Conservation (phyloP, 1,140 invertebrate species). For the Drosophila nannoptera region DNA sequence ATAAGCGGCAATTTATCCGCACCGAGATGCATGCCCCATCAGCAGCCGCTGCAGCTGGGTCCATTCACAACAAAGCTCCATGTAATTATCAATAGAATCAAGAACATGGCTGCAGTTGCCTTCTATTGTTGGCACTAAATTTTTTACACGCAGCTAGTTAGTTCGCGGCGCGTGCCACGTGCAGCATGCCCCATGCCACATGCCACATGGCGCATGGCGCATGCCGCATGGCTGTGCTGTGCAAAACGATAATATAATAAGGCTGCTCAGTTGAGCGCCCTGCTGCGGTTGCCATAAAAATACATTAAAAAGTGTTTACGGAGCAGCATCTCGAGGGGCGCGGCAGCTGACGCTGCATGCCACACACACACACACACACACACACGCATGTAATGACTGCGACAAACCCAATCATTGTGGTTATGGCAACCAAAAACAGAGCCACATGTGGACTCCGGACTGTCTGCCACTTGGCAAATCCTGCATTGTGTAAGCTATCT, state of each 20-base stretch:
- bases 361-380: background rate
- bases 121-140: constrained; percentile 15
- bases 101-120: constrained; percentile 45
- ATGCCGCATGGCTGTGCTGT: constrained; percentile 22
- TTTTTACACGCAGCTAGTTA: constrained; percentile 11
- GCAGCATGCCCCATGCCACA: background rate
- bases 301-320: constrained; percentile 66
- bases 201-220: constrained; percentile 20
- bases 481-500: background rate
- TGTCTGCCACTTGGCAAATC: background rate
- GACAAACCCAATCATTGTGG: constrained; percentile 17
- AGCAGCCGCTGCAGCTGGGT: constrained; percentile 11
- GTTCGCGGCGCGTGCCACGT: constrained; percentile 13
- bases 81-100: constrained; percentile 75
- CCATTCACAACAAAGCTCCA: constrained; percentile 68
- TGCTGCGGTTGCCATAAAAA: constrained; percentile 32
- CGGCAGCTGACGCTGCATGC: constrained; percentile 43
- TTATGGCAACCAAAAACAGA: constrained; percentile 15
- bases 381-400: constrained; percentile 12
- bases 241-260: constrained; percentile 50
- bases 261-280: constrained; percentile 27
- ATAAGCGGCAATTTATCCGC: constrained; percentile 63
- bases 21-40: constrained; percentile 12
- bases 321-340: constrained; percentile 9
- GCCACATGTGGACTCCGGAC: constrained; percentile 14